Evolutionary conservation across 2,797 vertebrate genomes (phyloP).

Genomic region (Manis javanica): DNA sequence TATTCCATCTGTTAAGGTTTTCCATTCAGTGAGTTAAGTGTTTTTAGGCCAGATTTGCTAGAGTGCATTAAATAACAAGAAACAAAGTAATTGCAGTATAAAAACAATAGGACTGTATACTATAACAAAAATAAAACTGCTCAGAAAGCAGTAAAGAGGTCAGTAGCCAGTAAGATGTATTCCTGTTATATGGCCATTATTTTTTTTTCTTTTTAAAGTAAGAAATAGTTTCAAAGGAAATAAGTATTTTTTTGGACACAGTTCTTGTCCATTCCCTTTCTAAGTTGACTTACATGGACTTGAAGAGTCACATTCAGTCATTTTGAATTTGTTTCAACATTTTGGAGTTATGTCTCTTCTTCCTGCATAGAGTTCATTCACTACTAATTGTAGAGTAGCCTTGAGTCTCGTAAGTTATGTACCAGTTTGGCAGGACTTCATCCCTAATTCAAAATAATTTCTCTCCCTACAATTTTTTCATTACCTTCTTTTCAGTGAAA

Average conservation of each 20-base stretch:
- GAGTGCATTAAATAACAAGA: slow-evolving; percentile 36
- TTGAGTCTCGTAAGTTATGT: background rate
- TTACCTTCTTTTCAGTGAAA: background rate
- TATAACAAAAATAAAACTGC: background rate
- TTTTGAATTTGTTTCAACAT: background rate
- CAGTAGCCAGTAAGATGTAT: background rate
- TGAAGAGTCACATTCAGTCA: background rate
- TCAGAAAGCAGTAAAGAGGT: slow-evolving; percentile 26
- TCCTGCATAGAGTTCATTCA: background rate
- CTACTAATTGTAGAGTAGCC: background rate
- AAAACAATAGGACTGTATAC: background rate
- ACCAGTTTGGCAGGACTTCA: background rate
- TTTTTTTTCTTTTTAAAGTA: background rate
- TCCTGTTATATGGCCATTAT: background rate
- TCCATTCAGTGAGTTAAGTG: slow-evolving; percentile 35
- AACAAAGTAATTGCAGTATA: background rate
- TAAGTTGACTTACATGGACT: background rate
- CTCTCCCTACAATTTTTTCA: background rate
- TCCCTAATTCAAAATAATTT: background rate
- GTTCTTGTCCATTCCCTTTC: background rate
- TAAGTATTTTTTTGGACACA: background rate
- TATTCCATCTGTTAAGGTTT: slow-evolving; percentile 53
- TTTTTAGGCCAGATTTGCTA: slow-evolving; percentile 50
- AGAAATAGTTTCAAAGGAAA: background rate
- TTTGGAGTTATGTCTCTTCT: background rate